phyloP scores from a whole-genome alignment of 2,888 invertebrate species.

The Cataglyphis albicans region DNA sequence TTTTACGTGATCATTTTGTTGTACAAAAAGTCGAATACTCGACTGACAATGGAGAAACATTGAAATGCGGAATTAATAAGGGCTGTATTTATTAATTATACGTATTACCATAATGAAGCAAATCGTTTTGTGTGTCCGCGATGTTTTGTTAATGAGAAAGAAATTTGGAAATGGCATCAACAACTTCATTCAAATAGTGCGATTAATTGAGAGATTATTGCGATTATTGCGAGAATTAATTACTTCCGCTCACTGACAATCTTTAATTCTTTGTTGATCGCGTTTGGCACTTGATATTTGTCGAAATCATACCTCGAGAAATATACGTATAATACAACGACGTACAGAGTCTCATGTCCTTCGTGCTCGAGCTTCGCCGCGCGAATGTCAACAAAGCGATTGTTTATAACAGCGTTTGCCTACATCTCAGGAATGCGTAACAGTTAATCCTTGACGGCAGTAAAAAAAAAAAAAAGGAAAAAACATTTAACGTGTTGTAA shows the following conservation, averaged over 20 bases:
- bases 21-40: neutral
- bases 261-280: neutral
- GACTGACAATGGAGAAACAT: neutral
- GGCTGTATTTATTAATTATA: neutral
- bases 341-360: too few species aligned
- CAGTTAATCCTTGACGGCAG: neutral
- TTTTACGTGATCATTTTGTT: neutral
- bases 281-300: neutral
- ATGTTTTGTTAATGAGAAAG: neutral
- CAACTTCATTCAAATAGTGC: neutral
- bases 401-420: neutral
- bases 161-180: neutral
- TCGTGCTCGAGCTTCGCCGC: too few species aligned
- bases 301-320: neutral
- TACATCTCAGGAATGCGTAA: neutral
- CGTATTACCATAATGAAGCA: neutral
- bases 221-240: neutral
- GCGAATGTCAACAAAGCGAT: neutral
- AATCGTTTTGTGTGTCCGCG: neutral
- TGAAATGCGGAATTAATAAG: neutral
- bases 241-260: neutral
- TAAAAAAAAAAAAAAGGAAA: neutral
- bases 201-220: neutral
- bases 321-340: too few species aligned
- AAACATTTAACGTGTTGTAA: neutral